A percentile compares a stretch with the other conserved stretches of the same genome.
These are phyloP conservation scores for Drosophila villosipedis DNA, from an alignment of 2,888 invertebrate genomes.

Conservation along the genomic window DNA sequence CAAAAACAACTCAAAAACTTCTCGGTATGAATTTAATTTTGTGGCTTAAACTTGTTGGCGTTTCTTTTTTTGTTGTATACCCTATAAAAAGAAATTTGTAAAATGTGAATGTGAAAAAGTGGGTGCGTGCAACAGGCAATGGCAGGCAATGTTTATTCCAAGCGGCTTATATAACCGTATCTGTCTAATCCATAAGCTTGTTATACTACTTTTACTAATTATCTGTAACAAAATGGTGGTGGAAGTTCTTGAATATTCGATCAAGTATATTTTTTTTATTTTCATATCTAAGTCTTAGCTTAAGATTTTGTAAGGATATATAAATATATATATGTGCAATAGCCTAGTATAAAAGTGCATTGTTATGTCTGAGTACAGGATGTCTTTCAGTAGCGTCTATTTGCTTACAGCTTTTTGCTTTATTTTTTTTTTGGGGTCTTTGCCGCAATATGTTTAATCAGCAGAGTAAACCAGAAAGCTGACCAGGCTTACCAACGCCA, in stretches of 20 bases:
- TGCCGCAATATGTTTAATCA: constrained; percentile 75
- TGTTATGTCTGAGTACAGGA: neutral
- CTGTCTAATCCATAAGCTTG: neutral
- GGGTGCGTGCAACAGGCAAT: neutral
- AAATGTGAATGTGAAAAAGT: neutral
- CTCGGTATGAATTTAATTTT: constrained; percentile 70
- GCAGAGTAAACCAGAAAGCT: constrained; percentile 58
- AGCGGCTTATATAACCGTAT: neutral
- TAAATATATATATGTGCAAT: neutral
- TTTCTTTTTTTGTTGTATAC: constrained; percentile 17
- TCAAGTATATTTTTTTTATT: too few species aligned
- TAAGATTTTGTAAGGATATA: neutral
- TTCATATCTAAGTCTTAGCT: neutral
- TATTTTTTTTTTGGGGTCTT: constrained; percentile 27
- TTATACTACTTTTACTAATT: neutral
- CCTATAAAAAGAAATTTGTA: neutral
- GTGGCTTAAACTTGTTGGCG: constrained; percentile 61
- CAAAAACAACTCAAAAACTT: constrained; percentile 44
- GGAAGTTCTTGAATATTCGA: too few species aligned
- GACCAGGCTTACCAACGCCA: constrained; percentile 44
- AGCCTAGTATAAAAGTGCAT: neutral
- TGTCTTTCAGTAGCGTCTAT: constrained; percentile 8
- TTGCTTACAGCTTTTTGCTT: constrained; percentile 2
- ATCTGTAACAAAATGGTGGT: neutral
- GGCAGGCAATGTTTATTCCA: neutral